These are phyloP conservation scores for Mactra quadrangularis DNA, from an alignment of 1,140 invertebrate genomes.

Conservation along the genomic window DNA sequence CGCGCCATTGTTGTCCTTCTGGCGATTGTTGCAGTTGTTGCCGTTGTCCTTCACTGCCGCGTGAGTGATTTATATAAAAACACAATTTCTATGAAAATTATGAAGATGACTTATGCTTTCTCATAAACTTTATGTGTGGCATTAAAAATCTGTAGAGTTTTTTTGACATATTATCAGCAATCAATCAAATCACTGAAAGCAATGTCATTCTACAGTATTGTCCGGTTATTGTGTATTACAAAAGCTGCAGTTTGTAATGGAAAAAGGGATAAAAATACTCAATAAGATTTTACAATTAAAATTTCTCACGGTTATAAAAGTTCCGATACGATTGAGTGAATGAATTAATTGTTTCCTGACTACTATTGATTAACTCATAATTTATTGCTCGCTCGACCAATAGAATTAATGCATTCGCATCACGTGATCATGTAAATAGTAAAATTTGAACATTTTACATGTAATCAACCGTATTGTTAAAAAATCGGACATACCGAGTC, in stretches of 20 bases:
- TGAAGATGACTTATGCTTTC: too few relatives aligned
- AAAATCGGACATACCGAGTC: conserved; percentile 26
- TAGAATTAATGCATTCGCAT: conserved; percentile 12
- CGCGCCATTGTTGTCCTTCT: too few relatives aligned
- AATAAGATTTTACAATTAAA: neutral
- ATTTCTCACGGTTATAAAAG: conserved; percentile 32
- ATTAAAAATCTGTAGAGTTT: too few relatives aligned
- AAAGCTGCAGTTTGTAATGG: conserved; percentile 11
- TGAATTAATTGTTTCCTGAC: conserved; percentile 27
- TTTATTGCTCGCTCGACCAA: conserved; percentile 32
- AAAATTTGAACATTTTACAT: conserved; percentile 18
- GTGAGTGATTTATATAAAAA: too few relatives aligned
- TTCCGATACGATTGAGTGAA: conserved; percentile 26
- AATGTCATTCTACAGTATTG: conserved; percentile 11
- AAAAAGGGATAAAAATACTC: conserved; percentile 17
- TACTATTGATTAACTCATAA: conserved; percentile 23
- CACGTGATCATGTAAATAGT: conserved; percentile 7
- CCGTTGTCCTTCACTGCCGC: too few relatives aligned
- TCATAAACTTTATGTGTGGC: too few relatives aligned
- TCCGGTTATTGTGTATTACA: neutral
- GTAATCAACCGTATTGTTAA: conserved; percentile 31
- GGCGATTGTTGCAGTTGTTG: too few relatives aligned
- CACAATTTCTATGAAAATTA: too few relatives aligned
- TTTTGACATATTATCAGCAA: conserved; percentile 4
- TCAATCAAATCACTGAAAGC: conserved; percentile 11